Base-by-base conservation (phyloP, 92 coral and sea anemone species). In the Zoanthus sansibaricus region DNA sequence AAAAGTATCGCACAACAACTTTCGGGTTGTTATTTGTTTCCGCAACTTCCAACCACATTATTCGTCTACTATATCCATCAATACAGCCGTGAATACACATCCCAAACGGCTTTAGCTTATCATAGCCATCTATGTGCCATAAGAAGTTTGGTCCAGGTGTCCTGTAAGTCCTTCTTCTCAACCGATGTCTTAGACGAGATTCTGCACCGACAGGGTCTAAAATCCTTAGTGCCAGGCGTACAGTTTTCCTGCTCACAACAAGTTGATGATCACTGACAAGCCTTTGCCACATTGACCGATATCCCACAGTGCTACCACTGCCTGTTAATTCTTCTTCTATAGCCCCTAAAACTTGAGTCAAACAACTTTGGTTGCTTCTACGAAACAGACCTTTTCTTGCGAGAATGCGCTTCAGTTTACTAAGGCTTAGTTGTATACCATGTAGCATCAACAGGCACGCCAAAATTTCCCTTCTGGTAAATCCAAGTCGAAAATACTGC, bases 371-470 rank as follows among this genome's bases (percentile, higher is more conserved):
- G 70, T 84, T 73, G 54, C 51, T 56, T 33, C 88, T 76, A 46
- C 70, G 18, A 47, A 82, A 54, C 48, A 84, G 88, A 32, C 88
- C 16, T 72, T 82, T 66, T 31, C 47, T 16, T 68, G 54, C 30
- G 6, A 84, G 59, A n/a, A 84, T 68, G 72, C 88, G 25, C 82
- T 84, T 84, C 72, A 73, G 82, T 73, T 72, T n/a, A 72, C 82
- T 47, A 52, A 84, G 54, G 48, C 88, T 84, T 78, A 84, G 70
- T 47, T 72, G 30, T 20, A 21, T 72, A 13, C 88, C 88, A 71
- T 84, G 88, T 56, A 30, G 20, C 51, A 73, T 67, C 47, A 76
- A 61, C 73, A 74, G 70, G 68, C 54, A 84, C 54, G 31, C 72
- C 12, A 84, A 71, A 9, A 84, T 84, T 52, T 84, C 88, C 1